These are phyloP conservation scores for Tringa solitaria DNA, from an alignment of 2,113 vertebrate genomes.

Conservation along the genomic window DNA sequence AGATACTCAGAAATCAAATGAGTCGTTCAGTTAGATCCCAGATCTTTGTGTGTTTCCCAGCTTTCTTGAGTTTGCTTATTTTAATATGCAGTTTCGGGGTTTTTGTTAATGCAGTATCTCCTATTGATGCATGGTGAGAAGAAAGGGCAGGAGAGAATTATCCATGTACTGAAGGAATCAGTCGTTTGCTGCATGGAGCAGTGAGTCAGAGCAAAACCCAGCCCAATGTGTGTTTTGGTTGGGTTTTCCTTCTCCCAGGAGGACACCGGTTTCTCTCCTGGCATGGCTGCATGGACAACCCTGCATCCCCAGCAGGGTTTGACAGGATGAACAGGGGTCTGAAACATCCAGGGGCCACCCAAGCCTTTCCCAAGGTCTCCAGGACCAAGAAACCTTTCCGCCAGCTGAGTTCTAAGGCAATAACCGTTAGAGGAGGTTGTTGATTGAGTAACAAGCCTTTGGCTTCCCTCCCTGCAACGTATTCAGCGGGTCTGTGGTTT, in stretches of 20 bases:
- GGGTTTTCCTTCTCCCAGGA: not conserved
- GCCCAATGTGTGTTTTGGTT: rapidly evolving
- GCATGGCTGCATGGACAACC: not conserved
- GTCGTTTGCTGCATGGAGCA: not conserved
- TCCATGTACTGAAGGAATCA: not conserved
- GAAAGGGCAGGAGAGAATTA: not conserved
- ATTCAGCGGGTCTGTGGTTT: not conserved
- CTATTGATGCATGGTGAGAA: not conserved
- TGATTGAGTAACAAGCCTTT: not conserved
- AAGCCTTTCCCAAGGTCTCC: not conserved
- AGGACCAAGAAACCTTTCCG: not conserved
- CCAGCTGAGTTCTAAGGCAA: not conserved
- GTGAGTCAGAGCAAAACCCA: not conserved
- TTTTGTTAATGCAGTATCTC: not conserved
- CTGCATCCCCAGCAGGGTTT: not conserved
- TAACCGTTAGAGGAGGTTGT: not conserved
- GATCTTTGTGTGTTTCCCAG: not conserved
- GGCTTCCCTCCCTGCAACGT: not conserved
- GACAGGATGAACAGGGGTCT: not conserved
- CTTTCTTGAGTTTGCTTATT: not conserved
- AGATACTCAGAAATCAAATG: not conserved
- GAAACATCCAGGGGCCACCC: not conserved
- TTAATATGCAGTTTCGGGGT: not conserved
- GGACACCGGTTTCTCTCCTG: not conserved
- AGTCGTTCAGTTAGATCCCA: not conserved